phyloP scores from a whole-genome alignment of 1,140 invertebrate species.

The Hydropsyche tenuis region DNA sequence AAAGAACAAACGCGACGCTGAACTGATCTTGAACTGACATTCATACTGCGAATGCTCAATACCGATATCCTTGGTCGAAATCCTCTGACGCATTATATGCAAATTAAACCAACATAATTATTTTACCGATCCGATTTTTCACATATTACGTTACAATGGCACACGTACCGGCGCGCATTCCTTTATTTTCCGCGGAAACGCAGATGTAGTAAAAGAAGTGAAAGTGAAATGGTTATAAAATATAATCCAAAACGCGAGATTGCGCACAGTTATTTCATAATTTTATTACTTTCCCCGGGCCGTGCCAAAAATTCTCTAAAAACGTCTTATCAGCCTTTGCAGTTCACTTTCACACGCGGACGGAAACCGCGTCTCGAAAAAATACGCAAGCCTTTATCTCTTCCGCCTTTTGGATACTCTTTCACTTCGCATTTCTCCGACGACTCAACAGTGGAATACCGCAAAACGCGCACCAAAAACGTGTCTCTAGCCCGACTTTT shows the following conservation, averaged over 20 bases:
- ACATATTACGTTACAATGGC: neutral
- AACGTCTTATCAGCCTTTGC: slow-evolving; percentile 3
- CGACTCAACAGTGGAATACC: too few species aligned
- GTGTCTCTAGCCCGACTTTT: too few species aligned
- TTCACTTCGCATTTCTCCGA: slow-evolving; percentile 6
- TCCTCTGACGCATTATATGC: too few species aligned
- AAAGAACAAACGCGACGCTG: neutral
- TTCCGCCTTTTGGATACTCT: slow-evolving; percentile 17
- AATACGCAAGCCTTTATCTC: slow-evolving; percentile 11
- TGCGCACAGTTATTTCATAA: slow-evolving; percentile 35
- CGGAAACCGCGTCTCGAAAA: slow-evolving; percentile 8
- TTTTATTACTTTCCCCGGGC: slow-evolving; percentile 32
- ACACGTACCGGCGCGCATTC: slow-evolving; percentile 1
- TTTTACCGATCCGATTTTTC: too few species aligned
- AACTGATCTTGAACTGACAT: slow-evolving; percentile 25
- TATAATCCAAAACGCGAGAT: slow-evolving; percentile 34
- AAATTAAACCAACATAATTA: too few species aligned
- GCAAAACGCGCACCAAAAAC: too few species aligned
- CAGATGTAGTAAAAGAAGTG: slow-evolving; percentile 14
- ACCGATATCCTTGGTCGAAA: too few species aligned
- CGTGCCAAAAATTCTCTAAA: slow-evolving; percentile 21
- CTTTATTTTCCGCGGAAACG: slow-evolving; percentile 20
- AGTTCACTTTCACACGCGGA: slow-evolving; percentile 20
- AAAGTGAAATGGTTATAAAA: slow-evolving; percentile 31
- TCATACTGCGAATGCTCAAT: neutral